phyloP scores from a whole-genome alignment of 35 echinoderm and acorn worm genomes.

The Heliocidaris erythrogramma region DNA sequence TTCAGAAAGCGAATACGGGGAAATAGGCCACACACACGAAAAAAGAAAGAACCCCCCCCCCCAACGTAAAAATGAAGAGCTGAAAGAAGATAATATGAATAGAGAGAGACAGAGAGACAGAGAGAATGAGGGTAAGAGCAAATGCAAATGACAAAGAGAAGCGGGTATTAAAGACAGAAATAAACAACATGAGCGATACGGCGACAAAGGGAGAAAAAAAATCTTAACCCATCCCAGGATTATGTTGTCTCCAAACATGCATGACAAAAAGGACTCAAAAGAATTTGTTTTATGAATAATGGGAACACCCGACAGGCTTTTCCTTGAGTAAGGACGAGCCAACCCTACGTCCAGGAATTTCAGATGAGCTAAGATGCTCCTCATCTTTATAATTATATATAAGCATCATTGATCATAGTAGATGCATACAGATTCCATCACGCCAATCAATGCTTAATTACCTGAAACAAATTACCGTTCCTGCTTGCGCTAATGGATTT shows the following conservation, averaged over 20 bases:
- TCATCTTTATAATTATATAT: neutral
- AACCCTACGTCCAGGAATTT: neutral
- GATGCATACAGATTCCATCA: neutral
- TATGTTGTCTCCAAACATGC: neutral
- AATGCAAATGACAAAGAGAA: neutral
- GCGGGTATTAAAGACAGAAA: neutral
- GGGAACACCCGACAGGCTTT: neutral
- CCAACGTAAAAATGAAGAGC: no score
- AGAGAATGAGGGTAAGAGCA: no score
- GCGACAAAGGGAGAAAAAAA: no score
- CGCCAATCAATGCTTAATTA: neutral
- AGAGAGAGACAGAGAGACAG: no score
- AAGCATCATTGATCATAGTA: neutral
- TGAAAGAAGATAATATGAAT: no score
- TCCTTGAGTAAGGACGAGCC: neutral
- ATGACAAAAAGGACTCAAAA: neutral
- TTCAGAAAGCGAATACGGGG: no score
- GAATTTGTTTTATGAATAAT: neutral
- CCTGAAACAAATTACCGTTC: neutral
- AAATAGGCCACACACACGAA: no score
- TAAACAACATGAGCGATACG: neutral
- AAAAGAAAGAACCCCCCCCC: no score
- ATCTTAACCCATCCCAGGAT: neutral
- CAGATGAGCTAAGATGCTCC: neutral
- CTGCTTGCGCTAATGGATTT: neutral